Conservation (phyloP, 2,888 invertebrate species). For the Caenorhabditis imperialis region DNA sequence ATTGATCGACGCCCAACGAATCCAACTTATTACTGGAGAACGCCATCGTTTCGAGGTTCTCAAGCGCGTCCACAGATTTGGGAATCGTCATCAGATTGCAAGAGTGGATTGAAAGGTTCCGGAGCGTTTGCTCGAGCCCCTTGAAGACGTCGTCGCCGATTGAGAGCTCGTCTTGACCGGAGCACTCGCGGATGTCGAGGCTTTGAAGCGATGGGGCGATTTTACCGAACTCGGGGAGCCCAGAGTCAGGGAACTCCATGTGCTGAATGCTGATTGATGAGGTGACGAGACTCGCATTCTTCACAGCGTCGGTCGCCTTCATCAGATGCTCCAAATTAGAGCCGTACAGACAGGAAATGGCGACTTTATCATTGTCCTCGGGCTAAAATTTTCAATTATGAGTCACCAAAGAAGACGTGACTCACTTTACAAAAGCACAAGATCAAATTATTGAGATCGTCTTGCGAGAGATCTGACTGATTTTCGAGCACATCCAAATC, state of each 20-base stretch:
- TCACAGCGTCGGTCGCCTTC: conserved; percentile 64
- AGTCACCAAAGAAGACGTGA: conserved; percentile 3
- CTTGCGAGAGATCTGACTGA: conserved; percentile 55
- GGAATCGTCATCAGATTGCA: conserved; percentile 68
- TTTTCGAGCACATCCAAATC: conserved; percentile 69
- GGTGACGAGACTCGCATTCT: conserved; percentile 64
- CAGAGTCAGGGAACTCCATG: conserved; percentile 62
- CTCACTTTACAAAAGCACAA: conserved; percentile 67
- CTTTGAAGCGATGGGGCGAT: conserved; percentile 57
- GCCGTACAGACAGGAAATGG: conserved; percentile 70
- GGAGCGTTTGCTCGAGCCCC: conserved; percentile 55
- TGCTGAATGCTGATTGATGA: conserved; percentile 66
- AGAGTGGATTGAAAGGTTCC: conserved; percentile 68
- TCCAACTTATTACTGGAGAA: conserved; percentile 61
- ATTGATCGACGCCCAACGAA: conserved; percentile 34
- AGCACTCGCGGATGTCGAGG: conserved; percentile 66
- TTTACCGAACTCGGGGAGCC: conserved; percentile 53
- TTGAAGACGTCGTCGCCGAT: conserved; percentile 53
- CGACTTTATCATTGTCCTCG: conserved; percentile 29
- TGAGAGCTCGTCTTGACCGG: conserved; percentile 48
- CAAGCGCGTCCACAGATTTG: conserved; percentile 40
- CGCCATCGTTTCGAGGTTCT: conserved; percentile 48
- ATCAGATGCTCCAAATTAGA: conserved; percentile 68
- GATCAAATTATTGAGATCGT: conserved; percentile 60
- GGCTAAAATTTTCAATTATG: conserved; percentile 33